A percentile compares a stretch with the other conserved stretches of the same genome.
Evolutionary conservation across 2,888 invertebrate species (phyloP).

Genomic region (Netelia inedita): DNA sequence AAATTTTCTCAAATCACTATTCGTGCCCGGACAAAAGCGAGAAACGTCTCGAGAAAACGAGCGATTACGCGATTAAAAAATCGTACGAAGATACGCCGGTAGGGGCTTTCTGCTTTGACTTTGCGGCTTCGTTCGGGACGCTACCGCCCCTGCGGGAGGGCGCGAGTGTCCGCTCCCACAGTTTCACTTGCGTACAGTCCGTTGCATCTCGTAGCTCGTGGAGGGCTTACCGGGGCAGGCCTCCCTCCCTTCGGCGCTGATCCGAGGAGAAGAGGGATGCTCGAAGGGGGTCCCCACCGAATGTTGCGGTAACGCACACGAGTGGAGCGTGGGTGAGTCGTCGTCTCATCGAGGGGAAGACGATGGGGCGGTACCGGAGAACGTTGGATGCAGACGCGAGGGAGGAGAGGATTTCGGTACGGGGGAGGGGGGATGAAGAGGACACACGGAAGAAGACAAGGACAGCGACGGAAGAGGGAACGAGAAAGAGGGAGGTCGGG

Average conservation of each 20-base stretch:
- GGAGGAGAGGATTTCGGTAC: conserved; percentile 68
- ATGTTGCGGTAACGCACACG: conserved; percentile 33
- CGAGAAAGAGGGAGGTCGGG: conserved; percentile 58
- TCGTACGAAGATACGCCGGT: conserved; percentile 36
- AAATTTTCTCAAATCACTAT: no score
- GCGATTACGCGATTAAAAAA: not conserved
- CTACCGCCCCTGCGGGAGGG: conserved; percentile 82
- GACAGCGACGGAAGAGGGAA: conserved; percentile 25
- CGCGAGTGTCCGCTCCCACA: conserved; percentile 26
- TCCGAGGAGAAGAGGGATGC: conserved; percentile 77
- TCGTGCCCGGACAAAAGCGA: not conserved
- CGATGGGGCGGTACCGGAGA: conserved; percentile 69
- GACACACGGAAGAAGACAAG: conserved; percentile 15
- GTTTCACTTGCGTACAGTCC: conserved; percentile 41
- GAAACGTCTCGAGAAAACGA: not conserved
- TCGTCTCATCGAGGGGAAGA: conserved; percentile 65
- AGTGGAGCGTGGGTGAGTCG: conserved; percentile 45
- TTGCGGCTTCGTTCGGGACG: conserved; percentile 70
- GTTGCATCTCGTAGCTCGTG: conserved; percentile 2
- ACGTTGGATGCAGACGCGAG: conserved; percentile 46
- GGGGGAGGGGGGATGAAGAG: conserved; percentile 37
- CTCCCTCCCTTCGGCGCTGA: conserved; percentile 8
- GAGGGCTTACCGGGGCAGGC: conserved; percentile 1
- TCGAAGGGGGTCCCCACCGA: conserved; percentile 42
- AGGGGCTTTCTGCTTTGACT: conserved; percentile 71